Conservation (phyloP, 2,888 invertebrate species). For the Onchidella celtica region DNA sequence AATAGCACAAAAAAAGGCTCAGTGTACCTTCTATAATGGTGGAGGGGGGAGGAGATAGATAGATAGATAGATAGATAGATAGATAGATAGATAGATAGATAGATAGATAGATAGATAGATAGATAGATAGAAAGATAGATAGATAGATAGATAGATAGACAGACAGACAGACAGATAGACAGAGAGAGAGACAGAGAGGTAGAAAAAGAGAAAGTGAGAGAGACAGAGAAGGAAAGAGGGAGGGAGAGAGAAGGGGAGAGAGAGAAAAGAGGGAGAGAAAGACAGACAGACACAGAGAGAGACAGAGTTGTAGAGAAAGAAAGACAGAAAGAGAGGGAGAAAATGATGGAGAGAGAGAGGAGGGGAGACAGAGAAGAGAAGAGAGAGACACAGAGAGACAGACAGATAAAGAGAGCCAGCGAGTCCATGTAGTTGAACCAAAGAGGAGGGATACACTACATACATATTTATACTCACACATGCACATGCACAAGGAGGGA, state of each 20-base stretch:
- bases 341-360: neutral
- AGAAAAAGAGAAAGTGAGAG: slow-evolving; percentile 17
- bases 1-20: no score
- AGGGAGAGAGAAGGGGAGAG: neutral
- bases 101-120: neutral
- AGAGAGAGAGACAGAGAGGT: slow-evolving; percentile 21
- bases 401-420: no score
- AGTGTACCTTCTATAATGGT: no score
- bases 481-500: no score
- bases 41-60: neutral
- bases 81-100: neutral
- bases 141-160: neutral
- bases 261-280: neutral
- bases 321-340: no score
- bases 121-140: neutral
- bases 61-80: neutral
- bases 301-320: neutral
- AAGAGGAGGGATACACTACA: no score
- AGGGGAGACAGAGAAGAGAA: neutral
- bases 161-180: neutral
- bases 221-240: slow-evolving; percentile 1
- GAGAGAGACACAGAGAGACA: no score
- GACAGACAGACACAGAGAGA: neutral
- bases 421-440: no score
- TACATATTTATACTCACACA: no score